Evolutionary conservation across 2,888 invertebrate genomes (phyloP).

Genomic region (Caprella mutica): DNA sequence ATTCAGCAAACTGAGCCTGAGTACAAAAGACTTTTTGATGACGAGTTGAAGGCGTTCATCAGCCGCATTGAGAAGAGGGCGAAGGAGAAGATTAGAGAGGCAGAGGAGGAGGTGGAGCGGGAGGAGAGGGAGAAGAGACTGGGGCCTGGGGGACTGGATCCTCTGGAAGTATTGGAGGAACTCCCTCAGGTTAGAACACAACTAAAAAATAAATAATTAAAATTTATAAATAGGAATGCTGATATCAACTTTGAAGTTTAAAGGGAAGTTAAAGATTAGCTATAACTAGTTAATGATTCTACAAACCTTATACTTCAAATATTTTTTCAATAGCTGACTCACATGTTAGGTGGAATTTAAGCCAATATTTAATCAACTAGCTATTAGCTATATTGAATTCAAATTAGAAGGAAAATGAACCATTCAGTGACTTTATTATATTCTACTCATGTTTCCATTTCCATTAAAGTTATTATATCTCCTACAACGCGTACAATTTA

Average conservation of each 20-base stretch:
- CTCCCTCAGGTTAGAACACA: slow-evolving; percentile 67
- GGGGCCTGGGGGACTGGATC: slow-evolving; percentile 97
- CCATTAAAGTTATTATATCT: too few species aligned
- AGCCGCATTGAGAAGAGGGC: slow-evolving; percentile 72
- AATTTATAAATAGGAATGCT: too few species aligned
- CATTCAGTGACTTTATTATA: too few species aligned
- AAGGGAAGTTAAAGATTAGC: not conserved
- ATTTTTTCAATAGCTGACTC: not conserved
- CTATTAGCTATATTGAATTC: too few species aligned
- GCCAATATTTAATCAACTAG: too few species aligned
- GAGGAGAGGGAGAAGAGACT: slow-evolving; percentile 72
- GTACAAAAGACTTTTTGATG: slow-evolving; percentile 86
- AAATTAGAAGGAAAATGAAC: too few species aligned
- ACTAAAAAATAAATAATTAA: too few species aligned
- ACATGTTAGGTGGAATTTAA: too few species aligned
- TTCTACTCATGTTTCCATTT: too few species aligned
- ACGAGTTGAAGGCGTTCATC: slow-evolving; percentile 80
- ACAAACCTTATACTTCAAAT: not conserved
- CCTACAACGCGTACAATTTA: too few species aligned
- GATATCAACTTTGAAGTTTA: not conserved
- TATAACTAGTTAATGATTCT: not conserved
- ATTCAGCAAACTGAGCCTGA: slow-evolving; percentile 86
- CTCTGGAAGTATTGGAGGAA: slow-evolving; percentile 87
- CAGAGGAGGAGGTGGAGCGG: slow-evolving; percentile 63
- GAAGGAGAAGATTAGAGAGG: slow-evolving; percentile 72